Evolutionary conservation across 1,140 invertebrate species (phyloP).

Genomic region (Diachasma alloeum): DNA sequence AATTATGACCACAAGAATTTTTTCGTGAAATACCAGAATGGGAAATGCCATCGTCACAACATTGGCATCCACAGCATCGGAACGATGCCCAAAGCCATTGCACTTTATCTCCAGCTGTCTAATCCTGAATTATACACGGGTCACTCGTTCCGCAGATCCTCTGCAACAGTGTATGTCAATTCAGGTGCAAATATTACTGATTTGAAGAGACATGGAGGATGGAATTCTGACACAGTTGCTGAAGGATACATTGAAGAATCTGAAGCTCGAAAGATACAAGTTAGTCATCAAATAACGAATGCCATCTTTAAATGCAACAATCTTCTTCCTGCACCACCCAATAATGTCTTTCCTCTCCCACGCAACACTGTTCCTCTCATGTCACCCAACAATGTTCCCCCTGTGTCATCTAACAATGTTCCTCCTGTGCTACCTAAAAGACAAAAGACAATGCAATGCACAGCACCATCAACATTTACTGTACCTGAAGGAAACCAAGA

Average conservation of each 20-base stretch:
- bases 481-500: background rate
- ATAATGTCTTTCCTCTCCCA: background rate
- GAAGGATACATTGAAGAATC: conserved; percentile 19
- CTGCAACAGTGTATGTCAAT: background rate
- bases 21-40: background rate
- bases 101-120: background rate
- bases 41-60: background rate
- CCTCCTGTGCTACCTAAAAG: too few relatives aligned
- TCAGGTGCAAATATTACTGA: background rate
- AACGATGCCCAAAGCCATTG: background rate
- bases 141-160: background rate
- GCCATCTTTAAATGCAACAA: background rate
- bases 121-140: background rate
- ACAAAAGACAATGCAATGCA: background rate
- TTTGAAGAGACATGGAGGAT: conserved; percentile 3
- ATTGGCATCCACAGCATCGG: background rate
- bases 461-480: background rate
- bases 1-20: background rate
- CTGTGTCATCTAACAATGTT: too few relatives aligned
- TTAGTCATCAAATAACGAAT: conserved; percentile 7
- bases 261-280: background rate
- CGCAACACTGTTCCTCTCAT: background rate
- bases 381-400: background rate
- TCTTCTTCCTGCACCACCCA: background rate
- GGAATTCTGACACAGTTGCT: background rate